Base-by-base conservation (phyloP, 2,888 invertebrate species). In the Rotaria macrura region DNA sequence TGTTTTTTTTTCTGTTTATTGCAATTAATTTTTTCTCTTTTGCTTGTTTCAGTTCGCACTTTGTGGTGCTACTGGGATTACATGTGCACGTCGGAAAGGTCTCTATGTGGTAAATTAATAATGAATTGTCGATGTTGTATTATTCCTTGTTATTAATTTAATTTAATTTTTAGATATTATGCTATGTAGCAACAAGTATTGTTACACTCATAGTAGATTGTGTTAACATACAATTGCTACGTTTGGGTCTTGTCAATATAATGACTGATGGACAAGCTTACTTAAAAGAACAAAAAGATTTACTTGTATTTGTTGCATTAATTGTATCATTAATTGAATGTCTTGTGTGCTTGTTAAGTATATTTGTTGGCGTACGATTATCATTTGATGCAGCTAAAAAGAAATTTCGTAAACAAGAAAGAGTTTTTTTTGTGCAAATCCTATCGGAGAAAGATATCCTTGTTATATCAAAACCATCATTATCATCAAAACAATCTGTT, bases 181-280 rank as follows among this genome's bases (percentile, higher is more conserved):
- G 90, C 86, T 91, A 90, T 88, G 90, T 90, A 25, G 91, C 91
- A 10, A 90, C 90, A 86, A 90, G 90, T 40, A 89, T 90, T 84
- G 90, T 91, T 34, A 91, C 91, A 74, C 88, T 91, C 88, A 90
- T 91, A 47, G 90, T 90, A 29, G 89, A 90, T 1, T 89, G 91
- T 43, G 91, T 91, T 85, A 90, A 90, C 87, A 91, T 91, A 84
- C 91, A 91, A 88, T 89, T 91, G 84, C 88, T 91, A 84, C 88
- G 91, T n/a, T 89, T 91, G n/a, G 91, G 91, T 9, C 88, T 91
- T 79, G 90, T 91, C 49, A 91, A 90, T 87, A 90, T 91, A 87
- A 91, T 91, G 25, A 90, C 90, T 2, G 91, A 91, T 87, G 91
- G 91, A 34, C 88, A 90, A 85, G 91, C 90, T 20, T 91, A 89